Evolutionary conservation across 2,113 vertebrate genomes (phyloP).

Genomic region (Platycercus adscitus): DNA sequence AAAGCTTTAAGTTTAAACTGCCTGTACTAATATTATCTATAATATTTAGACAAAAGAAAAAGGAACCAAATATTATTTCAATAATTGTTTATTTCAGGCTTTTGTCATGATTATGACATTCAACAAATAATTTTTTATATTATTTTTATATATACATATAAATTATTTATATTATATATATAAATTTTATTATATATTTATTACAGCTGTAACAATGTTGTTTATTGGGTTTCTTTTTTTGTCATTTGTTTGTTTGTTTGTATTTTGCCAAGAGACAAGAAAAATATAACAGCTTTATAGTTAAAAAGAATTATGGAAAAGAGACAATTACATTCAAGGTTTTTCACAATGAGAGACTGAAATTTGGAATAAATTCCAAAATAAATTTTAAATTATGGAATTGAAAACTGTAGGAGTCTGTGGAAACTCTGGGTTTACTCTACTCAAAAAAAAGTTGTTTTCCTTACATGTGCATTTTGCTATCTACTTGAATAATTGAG

Average conservation of each 20-base stretch:
- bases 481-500: not conserved
- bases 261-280: not conserved
- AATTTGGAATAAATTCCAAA: not conserved
- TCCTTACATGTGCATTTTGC: not conserved
- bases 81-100: not conserved
- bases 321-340: not conserved
- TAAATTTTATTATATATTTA: not conserved
- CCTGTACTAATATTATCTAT: not conserved
- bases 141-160: not conserved
- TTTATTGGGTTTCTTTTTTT: not conserved
- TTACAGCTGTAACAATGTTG: not conserved
- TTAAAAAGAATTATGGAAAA: not conserved
- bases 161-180: not conserved
- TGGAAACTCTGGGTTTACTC: not conserved
- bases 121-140: not conserved
- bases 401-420: not conserved
- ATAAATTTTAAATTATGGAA: not conserved
- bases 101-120: not conserved
- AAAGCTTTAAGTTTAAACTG: not conserved
- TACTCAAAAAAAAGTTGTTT: not conserved
- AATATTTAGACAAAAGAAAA: not conserved
- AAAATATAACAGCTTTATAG: not conserved
- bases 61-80: not conserved
- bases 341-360: not conserved
- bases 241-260: not conserved